Percentiles rank a stretch among this genome's conserved stretches.
Evolutionary conservation across 2,113 vertebrate species (phyloP).

Genomic region (Ctenodactylus gundi): DNA sequence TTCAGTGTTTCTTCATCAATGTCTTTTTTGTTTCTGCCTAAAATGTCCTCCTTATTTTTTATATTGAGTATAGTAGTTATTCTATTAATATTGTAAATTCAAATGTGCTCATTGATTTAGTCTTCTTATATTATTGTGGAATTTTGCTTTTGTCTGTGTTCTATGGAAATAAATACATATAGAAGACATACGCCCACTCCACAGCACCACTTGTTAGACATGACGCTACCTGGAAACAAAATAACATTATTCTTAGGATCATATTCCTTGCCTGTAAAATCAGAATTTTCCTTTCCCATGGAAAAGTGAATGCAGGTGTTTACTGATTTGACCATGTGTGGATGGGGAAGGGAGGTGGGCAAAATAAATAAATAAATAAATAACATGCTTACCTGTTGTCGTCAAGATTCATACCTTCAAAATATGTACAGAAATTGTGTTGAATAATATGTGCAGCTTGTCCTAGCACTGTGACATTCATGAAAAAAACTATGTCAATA

Average conservation of each 20-base stretch:
- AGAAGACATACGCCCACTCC: neutral
- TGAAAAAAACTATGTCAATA: neutral
- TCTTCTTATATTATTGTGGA: neutral
- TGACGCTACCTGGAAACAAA: neutral
- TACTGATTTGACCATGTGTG: neutral
- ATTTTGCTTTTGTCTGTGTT: neutral
- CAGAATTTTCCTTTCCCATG: neutral
- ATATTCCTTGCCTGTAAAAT: neutral
- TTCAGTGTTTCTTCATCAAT: neutral
- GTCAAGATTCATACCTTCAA: neutral
- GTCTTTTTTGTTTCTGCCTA: neutral
- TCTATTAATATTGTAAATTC: neutral
- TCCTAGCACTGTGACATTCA: neutral
- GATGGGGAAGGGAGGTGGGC: rapidly evolving
- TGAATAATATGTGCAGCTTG: neutral
- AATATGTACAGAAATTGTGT: neutral
- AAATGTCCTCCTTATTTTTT: neutral
- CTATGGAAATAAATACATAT: neutral
- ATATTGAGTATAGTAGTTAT: neutral
- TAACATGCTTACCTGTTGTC: neutral
- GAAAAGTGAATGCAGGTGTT: neutral
- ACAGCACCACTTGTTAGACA: neutral
- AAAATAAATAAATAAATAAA: neutral
- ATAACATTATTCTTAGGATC: neutral
- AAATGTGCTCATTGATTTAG: neutral